These are phyloP conservation scores for Chauna torquata DNA, from an alignment of 2,113 vertebrate species.

Conservation along the genomic window DNA sequence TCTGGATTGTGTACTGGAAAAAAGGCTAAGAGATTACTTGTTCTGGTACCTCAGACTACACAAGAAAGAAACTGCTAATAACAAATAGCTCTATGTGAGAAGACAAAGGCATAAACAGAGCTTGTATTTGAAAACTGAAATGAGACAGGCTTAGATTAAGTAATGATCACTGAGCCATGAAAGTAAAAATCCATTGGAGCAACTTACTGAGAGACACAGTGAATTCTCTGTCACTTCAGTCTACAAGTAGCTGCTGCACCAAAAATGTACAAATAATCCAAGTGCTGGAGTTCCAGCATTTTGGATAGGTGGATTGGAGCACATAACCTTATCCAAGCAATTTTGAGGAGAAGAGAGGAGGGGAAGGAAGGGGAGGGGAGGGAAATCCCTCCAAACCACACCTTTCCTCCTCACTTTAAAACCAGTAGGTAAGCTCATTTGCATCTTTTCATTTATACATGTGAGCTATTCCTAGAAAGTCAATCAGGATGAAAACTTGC, in stretches of 20 bases:
- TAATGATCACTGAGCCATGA: background rate
- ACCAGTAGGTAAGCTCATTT: background rate
- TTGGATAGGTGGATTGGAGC: background rate
- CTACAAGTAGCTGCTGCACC: background rate
- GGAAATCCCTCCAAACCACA: background rate
- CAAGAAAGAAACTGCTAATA: constrained; percentile 15
- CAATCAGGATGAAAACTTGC: background rate
- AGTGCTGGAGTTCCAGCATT: background rate
- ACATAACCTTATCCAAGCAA: background rate
- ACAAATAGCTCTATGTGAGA: constrained; percentile 31
- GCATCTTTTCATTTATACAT: background rate
- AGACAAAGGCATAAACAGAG: constrained; percentile 42
- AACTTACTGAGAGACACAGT: background rate
- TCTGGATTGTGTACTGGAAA: background rate
- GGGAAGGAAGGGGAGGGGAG: fast-evolving
- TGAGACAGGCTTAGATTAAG: constrained; percentile 28
- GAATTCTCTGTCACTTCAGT: background rate
- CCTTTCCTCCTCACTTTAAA: background rate
- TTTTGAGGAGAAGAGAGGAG: background rate
- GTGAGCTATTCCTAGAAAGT: background rate
- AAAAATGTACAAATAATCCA: background rate
- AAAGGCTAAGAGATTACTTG: constrained; percentile 14
- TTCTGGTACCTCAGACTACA: constrained; percentile 9
- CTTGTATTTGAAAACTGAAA: constrained; percentile 18
- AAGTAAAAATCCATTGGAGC: background rate